Conservation (phyloP, 2,113 vertebrate genomes). For the Thamnophis sirtalis region DNA sequence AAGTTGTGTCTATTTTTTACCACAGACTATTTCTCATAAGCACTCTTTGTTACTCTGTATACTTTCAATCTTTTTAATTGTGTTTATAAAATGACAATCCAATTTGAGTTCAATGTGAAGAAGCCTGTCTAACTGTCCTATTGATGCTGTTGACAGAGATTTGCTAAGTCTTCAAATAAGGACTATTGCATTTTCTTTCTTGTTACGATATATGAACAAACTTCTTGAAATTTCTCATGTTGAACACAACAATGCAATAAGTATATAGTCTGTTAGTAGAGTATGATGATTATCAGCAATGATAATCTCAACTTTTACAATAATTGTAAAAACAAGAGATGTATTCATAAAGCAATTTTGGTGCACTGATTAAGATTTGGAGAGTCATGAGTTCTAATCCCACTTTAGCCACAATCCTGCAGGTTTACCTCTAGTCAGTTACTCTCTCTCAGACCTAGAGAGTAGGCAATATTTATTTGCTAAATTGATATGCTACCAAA, state of each 20-base stretch:
- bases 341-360: not conserved
- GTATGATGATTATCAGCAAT: not conserved
- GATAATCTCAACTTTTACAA: not conserved
- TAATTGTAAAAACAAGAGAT: not conserved
- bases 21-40: not conserved
- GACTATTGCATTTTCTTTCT: not conserved
- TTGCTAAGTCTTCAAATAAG: not conserved
- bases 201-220: not conserved
- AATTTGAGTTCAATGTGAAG: not conserved
- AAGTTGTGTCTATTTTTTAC: too few species aligned
- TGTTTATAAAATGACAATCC: not conserved
- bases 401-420: not conserved
- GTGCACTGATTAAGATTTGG: not conserved
- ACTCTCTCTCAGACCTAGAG: not conserved
- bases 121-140: not conserved
- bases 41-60: not conserved
- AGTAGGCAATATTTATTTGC: not conserved
- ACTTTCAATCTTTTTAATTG: not conserved
- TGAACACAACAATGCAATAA: not conserved
- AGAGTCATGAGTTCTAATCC: not conserved
- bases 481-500: not conserved
- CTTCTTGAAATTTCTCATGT: not conserved
- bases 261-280: not conserved
- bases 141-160: not conserved
- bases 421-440: not conserved